These are phyloP conservation scores for Pagrus major DNA, from an alignment of 2,113 vertebrate species.

Conservation along the genomic window DNA sequence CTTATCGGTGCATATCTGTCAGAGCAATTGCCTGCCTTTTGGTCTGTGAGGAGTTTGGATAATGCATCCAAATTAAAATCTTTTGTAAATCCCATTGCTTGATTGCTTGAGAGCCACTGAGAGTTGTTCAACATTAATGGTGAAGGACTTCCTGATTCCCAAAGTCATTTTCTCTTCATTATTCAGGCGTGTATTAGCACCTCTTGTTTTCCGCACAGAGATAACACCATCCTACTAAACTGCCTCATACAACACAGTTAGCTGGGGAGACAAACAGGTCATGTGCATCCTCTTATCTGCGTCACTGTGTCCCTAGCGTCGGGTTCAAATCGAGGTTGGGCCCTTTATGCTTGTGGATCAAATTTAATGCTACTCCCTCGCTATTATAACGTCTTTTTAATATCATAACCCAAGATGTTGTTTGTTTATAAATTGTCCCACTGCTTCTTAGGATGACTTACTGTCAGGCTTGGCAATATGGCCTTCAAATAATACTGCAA, in stretches of 20 bases:
- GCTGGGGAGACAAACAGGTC: conserved; percentile 36
- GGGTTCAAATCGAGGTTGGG: background rate
- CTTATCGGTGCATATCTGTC: conserved; percentile 80
- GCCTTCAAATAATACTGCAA: too few species aligned
- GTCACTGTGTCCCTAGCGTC: background rate
- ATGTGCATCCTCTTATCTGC: conserved; percentile 9
- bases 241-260: conserved; percentile 35
- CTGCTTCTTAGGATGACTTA: background rate
- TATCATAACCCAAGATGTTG: background rate
- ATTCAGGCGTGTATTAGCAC: conserved; percentile 70
- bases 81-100: conserved; percentile 82
- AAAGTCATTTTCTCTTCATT: conserved; percentile 79
- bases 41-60: conserved; percentile 78
- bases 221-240: conserved; percentile 62
- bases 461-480: too few species aligned
- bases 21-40: conserved; percentile 71
- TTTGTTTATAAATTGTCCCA: background rate
- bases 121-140: conserved; percentile 79
- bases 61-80: conserved; percentile 85
- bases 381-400: background rate
- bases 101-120: conserved; percentile 83
- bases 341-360: background rate
- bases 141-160: conserved; percentile 82
- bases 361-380: conserved; percentile 5
- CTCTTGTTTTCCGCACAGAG: conserved; percentile 65